Conservation (phyloP, 2,113 vertebrate genomes). For the Coryphaenoides rupestris region DNA sequence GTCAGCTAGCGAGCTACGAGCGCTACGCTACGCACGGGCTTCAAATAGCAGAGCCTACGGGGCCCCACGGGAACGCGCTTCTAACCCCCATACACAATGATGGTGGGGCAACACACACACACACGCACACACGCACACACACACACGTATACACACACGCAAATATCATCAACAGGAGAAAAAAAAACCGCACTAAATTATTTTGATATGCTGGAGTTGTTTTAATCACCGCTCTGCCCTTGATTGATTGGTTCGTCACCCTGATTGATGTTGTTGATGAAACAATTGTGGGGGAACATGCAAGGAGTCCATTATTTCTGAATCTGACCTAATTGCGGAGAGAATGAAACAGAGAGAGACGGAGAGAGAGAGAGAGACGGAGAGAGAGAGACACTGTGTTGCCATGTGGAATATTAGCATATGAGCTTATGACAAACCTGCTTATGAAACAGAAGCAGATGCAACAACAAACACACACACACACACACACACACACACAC, state of each 20-base stretch:
- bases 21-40: constrained; percentile 25
- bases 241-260: constrained; percentile 40
- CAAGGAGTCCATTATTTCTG: constrained; percentile 29
- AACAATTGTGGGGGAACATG: constrained; percentile 15
- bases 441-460: too few species aligned
- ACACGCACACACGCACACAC: constrained; percentile 2
- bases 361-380: constrained; percentile 5
- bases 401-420: too few species aligned
- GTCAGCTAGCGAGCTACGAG: too few species aligned
- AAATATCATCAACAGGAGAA: constrained; percentile 8
- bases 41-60: constrained; percentile 58
- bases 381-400: too few species aligned
- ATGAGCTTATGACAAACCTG: too few species aligned
- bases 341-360: background rate
- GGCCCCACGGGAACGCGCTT: constrained; percentile 53
- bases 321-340: constrained; percentile 46
- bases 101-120: constrained; percentile 19
- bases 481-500: too few species aligned
- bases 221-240: constrained; percentile 22
- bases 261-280: constrained; percentile 24
- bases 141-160: background rate
- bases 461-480: too few species aligned
- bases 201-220: constrained; percentile 6
- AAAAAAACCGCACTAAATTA: constrained; percentile 10
- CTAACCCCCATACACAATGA: constrained; percentile 45